These are phyloP conservation scores for Erebia epiphron DNA, from an alignment of 2,888 invertebrate species.

Conservation along the genomic window DNA sequence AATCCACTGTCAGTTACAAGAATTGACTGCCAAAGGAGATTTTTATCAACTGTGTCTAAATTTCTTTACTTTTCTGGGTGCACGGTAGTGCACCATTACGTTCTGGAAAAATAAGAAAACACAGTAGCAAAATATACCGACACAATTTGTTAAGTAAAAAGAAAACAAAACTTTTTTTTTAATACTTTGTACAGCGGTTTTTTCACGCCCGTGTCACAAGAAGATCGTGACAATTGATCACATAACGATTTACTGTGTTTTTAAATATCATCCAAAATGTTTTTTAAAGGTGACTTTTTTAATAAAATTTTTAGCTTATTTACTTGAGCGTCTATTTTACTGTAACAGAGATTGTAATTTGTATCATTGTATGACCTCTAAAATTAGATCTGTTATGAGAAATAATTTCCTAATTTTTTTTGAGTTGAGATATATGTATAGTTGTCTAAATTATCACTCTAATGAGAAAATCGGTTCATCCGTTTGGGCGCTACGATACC, in stretches of 20 bases:
- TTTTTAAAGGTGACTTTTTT: constrained; percentile 36
- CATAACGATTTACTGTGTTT: constrained; percentile 30
- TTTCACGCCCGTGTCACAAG: not conserved
- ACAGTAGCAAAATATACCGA: not conserved
- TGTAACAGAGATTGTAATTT: no score
- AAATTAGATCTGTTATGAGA: no score
- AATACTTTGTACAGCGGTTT: not conserved
- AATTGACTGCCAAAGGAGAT: not conserved
- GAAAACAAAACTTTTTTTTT: not conserved
- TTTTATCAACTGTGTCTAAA: not conserved
- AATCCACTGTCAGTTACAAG: not conserved
- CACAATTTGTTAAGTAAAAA: no score
- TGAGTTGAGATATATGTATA: no score
- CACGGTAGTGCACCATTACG: constrained; percentile 10
- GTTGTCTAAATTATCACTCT: no score
- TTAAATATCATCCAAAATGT: constrained; percentile 44
- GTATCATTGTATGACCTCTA: no score
- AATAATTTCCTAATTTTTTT: no score
- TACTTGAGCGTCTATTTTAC: not conserved
- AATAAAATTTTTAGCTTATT: not conserved
- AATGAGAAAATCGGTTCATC: no score
- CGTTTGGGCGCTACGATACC: no score
- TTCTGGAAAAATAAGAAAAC: not conserved
- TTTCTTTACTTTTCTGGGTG: not conserved
- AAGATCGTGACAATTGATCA: constrained; percentile 24